Base-by-base conservation (phyloP, 2,888 invertebrate genomes). In the Apotomis betuletana region DNA sequence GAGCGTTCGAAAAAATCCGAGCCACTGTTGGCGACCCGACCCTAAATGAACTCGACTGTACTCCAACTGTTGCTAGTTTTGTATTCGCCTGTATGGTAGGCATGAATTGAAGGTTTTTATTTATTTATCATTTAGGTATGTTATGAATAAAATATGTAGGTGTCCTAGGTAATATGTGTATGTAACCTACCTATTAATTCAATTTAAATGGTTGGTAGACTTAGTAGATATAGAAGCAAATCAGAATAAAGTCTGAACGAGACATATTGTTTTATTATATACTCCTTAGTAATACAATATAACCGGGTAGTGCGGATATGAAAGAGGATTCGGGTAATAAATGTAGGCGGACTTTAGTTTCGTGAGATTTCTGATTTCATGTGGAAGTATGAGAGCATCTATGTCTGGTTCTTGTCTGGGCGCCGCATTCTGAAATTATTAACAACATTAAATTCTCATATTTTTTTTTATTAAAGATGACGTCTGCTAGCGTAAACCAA, bases 231-330 rank as follows among this genome's bases (percentile, higher is more conserved):
- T 58, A 67, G 51, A 75, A 75, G 82, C 82, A 85, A 82, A 77
- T 81, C 84, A 82, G 83, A 87, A 85, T 83, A 83, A 83, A 85
- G 58, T 84, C 84, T 85, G 83, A 81, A 79, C 55, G 4, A 59
- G 60, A 62, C 4, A 51, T 67, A 62, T 67, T 62, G 58, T 73
- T 77, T 77, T 67, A 74, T 74, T 77, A 75, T 36, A 63, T 12
- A 60, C 15, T 60, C 52, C 64, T 82, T 74, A 87, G 51, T 88
- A 74, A 77, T 92, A 92, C 1, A 92, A 54, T 54, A 92, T 79
- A 41, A 91, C 81, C 6, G 92, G 92, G 74, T 92, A 92, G n/a
- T 87, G 83, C 0, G 92, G 92, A 75, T 78, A 89, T 0, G 92
- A 83, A 70, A 90, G 90, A 1, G 92, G 92, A 69, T 91, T 90